A percentile compares a stretch with the other conserved stretches of the same genome.
Conservation (phyloP, 2,113 vertebrate genomes). For the Zapornia atra region DNA sequence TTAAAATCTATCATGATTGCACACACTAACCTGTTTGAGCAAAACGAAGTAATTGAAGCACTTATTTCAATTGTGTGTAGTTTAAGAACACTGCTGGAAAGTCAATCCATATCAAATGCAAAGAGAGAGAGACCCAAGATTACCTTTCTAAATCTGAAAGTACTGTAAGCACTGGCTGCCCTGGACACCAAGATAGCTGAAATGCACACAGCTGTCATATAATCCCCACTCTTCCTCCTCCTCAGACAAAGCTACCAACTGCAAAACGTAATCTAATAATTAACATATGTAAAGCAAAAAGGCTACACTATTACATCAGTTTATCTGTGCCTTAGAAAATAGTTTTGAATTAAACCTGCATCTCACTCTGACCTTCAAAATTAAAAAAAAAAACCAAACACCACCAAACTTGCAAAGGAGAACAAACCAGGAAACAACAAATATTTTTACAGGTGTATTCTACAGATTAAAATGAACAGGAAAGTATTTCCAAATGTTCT, state of each 20-base stretch:
- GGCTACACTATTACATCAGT: slow-evolving; percentile 71
- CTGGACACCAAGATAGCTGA: slow-evolving; percentile 58
- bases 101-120: background rate
- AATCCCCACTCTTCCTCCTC: slow-evolving; percentile 50
- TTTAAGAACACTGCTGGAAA: background rate
- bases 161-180: slow-evolving; percentile 9
- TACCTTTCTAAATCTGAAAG: background rate
- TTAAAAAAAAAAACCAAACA: slow-evolving; percentile 4
- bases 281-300: slow-evolving; percentile 78
- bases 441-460: background rate
- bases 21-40: background rate
- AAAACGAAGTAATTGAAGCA: background rate
- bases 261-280: slow-evolving; percentile 73
- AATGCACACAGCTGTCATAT: slow-evolving; percentile 75
- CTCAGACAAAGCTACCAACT: slow-evolving; percentile 71
- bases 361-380: slow-evolving; percentile 48
- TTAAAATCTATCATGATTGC: background rate
- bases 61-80: background rate
- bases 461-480: background rate
- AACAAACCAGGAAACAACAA: background rate
- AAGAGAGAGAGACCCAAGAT: background rate
- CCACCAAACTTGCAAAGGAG: background rate
- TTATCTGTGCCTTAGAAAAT: slow-evolving; percentile 54
- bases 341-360: slow-evolving; percentile 66
- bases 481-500: background rate